Evolutionary conservation across 2,113 vertebrate species (phyloP), one percentile per base, ranked within the genome.

Genomic region (Anolis sagrei): DNA sequence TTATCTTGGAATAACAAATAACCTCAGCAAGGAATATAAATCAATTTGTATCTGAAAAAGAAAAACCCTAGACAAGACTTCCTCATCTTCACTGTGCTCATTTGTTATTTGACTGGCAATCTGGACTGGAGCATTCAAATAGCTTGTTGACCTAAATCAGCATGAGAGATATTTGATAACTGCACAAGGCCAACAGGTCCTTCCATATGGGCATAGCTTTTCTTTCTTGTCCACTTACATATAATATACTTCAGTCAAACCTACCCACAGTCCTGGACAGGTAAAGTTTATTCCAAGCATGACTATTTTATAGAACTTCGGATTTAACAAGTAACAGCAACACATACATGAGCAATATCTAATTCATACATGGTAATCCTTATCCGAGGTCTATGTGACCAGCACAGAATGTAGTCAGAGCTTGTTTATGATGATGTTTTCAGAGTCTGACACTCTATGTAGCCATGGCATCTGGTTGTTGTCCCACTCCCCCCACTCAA

Each of bases 1-100:
- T 81, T 81, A 86, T 76, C 8, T 1, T 75, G 85, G 44, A 44
- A 81, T 81, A 75, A 75, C 25, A 75, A 77, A 77, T 36, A 77
- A 54, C 7, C 13, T 84, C n/a, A 58, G 76, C 27, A 61, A 79
- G 44, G 68, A 85, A 18, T 23, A 64, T 9, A 14, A 34, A 39
- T 1, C 11, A 49, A 58, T 75, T 80, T 58, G n/a, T 66, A 29
- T 49, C 13, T 66, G 23, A 62, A 64, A 21, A 21, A 64, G 62
- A 64, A 21, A 21, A 64, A 14, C 44, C 25, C 54, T 62, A 74
- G 29, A 34, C 7, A 44, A 48, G 23, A 4, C 9, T 64, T 49
- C 77, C 13, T 66, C 75, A 64, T 27, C 23, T 75, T 51, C 49
- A 36, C 16, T 76, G 62, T 48, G n/a, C 19, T 16, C 21, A 25